Conservation (phyloP, 2,888 invertebrate genomes). For the Notodonta ziczac region DNA sequence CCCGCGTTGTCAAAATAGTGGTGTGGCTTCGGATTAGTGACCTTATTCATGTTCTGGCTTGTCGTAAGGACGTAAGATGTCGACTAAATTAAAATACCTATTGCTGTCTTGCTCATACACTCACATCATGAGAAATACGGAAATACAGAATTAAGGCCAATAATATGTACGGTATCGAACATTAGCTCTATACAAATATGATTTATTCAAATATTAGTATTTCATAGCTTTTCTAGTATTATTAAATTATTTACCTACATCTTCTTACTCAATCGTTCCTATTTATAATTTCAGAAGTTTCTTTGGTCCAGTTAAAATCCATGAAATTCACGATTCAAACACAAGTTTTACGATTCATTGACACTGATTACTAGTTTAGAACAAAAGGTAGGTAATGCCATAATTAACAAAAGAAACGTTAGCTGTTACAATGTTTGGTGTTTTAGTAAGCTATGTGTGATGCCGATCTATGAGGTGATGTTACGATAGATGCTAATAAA, state of each 20-base stretch:
- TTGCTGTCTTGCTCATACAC: no score
- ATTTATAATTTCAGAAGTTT: background rate
- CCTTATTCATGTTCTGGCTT: background rate
- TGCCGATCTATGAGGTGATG: background rate
- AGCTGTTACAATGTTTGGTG: background rate
- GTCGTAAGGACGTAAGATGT: background rate
- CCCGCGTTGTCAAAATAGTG: background rate
- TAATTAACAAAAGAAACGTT: no score
- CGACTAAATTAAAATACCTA: no score
- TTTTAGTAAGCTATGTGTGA: background rate
- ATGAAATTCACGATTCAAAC: background rate
- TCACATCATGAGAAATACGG: no score
- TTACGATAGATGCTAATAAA: background rate
- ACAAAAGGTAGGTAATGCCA: background rate
- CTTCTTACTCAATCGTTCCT: background rate
- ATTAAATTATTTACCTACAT: background rate
- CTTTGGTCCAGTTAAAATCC: background rate
- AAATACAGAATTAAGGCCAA: no score
- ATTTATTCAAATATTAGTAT: no score
- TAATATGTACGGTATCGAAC: no score
- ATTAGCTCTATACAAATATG: no score
- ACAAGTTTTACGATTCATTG: background rate
- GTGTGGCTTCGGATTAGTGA: background rate
- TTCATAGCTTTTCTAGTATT: no score
- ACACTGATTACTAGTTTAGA: background rate